phyloP scores from a whole-genome alignment of 2,888 invertebrate genomes.

The Linnaemya vulpina region DNA sequence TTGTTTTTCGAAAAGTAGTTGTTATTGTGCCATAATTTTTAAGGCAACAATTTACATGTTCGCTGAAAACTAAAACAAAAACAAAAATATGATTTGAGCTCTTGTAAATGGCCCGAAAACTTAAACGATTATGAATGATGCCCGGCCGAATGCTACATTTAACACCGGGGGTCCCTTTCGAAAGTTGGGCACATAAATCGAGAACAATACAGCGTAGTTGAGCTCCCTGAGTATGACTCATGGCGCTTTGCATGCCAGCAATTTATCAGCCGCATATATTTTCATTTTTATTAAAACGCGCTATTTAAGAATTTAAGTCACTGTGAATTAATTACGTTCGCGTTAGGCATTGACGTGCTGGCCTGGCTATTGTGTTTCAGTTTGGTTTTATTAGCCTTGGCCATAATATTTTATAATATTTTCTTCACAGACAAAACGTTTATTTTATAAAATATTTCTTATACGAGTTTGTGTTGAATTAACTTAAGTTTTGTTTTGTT shows the following conservation, averaged over 20 bases:
- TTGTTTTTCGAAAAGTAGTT: background rate
- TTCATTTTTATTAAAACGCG: background rate
- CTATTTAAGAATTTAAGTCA: slow-evolving; percentile 24
- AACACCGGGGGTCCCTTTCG: slow-evolving; percentile 29
- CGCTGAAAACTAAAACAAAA: background rate
- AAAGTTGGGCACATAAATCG: background rate
- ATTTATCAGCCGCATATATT: background rate
- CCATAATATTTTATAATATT: slow-evolving; percentile 71
- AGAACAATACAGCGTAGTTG: background rate
- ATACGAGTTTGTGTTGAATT: slow-evolving; percentile 15
- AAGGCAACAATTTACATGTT: slow-evolving; percentile 35
- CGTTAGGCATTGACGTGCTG: slow-evolving; percentile 10
- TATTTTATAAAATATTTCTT: background rate
- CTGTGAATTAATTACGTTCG: slow-evolving; percentile 15
- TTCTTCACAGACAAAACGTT: slow-evolving; percentile 44
- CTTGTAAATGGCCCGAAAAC: slow-evolving; percentile 48
- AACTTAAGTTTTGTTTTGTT: slow-evolving; percentile 38
- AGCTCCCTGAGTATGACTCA: slow-evolving; percentile 22
- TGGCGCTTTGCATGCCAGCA: background rate
- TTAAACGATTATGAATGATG: background rate
- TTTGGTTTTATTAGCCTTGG: slow-evolving; percentile 63
- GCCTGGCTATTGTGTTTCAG: background rate
- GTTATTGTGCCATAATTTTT: background rate
- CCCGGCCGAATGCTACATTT: slow-evolving; percentile 4
- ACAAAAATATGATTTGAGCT: slow-evolving; percentile 3